A percentile compares a stretch with the other conserved stretches of the same genome.
Conservation (phyloP, 2,113 vertebrate species). For the Tragelaphus buxtoni region DNA sequence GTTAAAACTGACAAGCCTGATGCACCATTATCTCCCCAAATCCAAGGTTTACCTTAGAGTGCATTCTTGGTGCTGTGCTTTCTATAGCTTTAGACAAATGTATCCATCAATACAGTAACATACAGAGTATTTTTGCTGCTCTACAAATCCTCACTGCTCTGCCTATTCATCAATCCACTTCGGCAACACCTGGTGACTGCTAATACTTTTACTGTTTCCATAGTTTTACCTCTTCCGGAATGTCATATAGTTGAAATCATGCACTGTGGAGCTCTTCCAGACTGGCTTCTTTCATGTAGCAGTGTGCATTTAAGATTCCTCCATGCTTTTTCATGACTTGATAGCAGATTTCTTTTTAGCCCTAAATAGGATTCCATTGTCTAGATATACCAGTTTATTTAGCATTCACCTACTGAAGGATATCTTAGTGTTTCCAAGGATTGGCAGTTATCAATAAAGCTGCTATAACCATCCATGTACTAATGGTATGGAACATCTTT, state of each 20-base stretch:
- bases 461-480: background rate
- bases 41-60: background rate
- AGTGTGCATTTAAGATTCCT: background rate
- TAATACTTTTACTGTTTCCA: background rate
- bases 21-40: background rate
- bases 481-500: background rate
- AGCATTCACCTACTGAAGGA: background rate
- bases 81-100: background rate
- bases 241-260: background rate
- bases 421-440: background rate
- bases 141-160: background rate
- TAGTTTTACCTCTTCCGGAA: background rate
- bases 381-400: background rate
- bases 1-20: background rate
- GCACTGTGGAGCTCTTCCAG: background rate
- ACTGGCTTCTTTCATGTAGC: background rate
- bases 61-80: background rate
- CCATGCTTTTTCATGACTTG: background rate
- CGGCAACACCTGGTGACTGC: background rate
- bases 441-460: background rate
- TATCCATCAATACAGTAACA: background rate
- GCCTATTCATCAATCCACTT: background rate
- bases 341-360: background rate
- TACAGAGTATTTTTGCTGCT: background rate
- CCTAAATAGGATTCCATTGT: background rate